Evolutionary conservation across 2,113 vertebrate species (phyloP), one percentile per base, ranked within the genome.

Genomic region (Phrynocephalus versicolor): DNA sequence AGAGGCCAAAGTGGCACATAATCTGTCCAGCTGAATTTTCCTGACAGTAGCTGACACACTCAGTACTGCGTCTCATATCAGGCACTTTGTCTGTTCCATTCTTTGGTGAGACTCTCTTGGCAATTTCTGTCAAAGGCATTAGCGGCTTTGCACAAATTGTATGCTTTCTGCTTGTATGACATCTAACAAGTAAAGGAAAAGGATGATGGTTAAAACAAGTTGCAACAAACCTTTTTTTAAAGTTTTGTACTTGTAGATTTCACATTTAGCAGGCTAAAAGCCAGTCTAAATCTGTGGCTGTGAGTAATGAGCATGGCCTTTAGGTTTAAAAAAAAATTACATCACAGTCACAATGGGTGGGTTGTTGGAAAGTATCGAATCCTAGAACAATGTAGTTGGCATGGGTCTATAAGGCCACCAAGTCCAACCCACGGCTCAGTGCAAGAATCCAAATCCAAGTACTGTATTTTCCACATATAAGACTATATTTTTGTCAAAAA

Each of bases 21-120:
- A 67, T 84, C 84, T 90, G 41, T 15, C 70, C 84, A 92, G 85
- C 82, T 92, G 86, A 91, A 89, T 91, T 90, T 89, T 73, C 70
- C 88, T 7, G 85, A 27, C 55, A 72, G 35, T 65, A 84, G 84
- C 78, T 87, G 89, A 89, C 73, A 80, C 85, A 76, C 64, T 86
- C 72, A 80, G 41, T 39, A 69, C 25, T 39, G 80, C 76, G 60
- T 21, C 87, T 91, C 55, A 30, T 76, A 57, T 64, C 65, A 65
- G 79, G 83, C 55, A 57, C 78, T 87, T 74, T 64, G 90, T 85
- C 51, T 74, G 64, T 89, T 89, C 75, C 87, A 67, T 79, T n/a
- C 9, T 83, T 33, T 16, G 0, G 23, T 70, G 35, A 33, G 30
- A 27, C 71, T 35, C 0, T 0, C 83, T 89, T 84, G 45, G 67